Base-by-base conservation (phyloP, 2,888 invertebrate genomes). In the Polyploca ridens region DNA sequence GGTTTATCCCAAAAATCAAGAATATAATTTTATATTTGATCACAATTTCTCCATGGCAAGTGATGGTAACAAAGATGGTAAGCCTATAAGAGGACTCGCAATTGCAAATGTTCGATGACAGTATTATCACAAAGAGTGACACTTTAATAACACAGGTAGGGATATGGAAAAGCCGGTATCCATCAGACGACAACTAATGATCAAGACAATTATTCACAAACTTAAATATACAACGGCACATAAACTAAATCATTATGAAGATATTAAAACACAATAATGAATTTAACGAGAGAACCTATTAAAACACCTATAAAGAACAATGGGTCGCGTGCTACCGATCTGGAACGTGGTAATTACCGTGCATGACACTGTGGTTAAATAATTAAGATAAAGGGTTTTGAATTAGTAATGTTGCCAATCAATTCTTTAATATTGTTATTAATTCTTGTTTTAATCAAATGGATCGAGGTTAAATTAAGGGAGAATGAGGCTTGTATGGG, bases 281-380 rank as follows among this genome's bases (percentile, higher is more conserved):
- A 54, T 49, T 49, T 19, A 54, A 54, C 54, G 54, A 19, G 8
- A 19, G 7, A 54, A 54, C 3, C 8, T 10, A 54, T 54, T 54
- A 54, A n/a, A 54, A 19, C 54, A 54, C 54, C 19, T 8, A 19
- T 54, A 54, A 54, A 19, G 54, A 54, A 19, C 54, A 54, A 54
- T 54, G 19, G 54, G 54, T 54, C 54, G 54, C 54, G 54, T 54
- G 54, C 54, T 54, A 54, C 54, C 16, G 5, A 19, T 54, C 16
- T 54, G 54, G 19, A 54, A 54, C 19, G n/a, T 19, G 54, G 19
- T 54, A 54, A 54, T 54, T 19, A 54, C 54, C 16, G 49, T 8
- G 8, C 54, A 14, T 46, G 46, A 14, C 19, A 19, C 1, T 49
- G 54, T 19, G 54, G 16, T 54, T 10, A 19, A 54, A 54, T 54